Percentiles rank a stretch among this genome's conserved stretches.
Conservation (phyloP, 2,888 invertebrate species). For the Stenotaenia linearis region DNA sequence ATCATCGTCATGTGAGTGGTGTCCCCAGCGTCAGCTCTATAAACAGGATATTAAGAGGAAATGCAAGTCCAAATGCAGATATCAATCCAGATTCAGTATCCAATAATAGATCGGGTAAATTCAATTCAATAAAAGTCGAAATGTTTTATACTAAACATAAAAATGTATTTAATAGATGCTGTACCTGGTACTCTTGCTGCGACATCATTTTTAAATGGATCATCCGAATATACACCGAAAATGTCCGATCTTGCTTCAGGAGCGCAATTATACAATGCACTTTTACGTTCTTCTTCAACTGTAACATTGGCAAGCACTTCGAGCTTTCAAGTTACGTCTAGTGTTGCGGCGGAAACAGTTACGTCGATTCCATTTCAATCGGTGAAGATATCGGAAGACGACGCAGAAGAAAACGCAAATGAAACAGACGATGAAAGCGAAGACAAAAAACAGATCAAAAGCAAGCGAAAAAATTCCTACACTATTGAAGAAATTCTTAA, state of each 20-base stretch:
- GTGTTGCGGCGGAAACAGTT: not conserved
- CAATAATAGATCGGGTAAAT: not conserved
- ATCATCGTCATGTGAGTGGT: slow-evolving; percentile 62
- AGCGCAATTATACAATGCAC: slow-evolving; percentile 28
- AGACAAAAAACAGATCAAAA: not conserved
- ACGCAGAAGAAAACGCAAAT: not conserved
- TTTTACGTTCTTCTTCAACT: slow-evolving; percentile 28
- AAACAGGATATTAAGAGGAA: slow-evolving; percentile 83
- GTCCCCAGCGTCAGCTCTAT: slow-evolving; percentile 93
- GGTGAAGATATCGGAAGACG: not conserved
- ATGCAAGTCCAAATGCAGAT: not conserved
- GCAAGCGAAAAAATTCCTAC: not conserved
- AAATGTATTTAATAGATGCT: not conserved
- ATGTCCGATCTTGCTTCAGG: slow-evolving; percentile 6
- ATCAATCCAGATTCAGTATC: not conserved
- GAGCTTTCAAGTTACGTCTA: slow-evolving; percentile 3
- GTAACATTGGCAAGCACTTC: slow-evolving; percentile 27
- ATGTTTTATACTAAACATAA: not conserved
- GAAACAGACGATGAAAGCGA: slow-evolving; percentile 6
- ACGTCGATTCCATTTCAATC: not conserved
- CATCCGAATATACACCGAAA: not conserved
- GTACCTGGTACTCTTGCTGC: not conserved
- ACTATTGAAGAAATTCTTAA: slow-evolving; percentile 29
- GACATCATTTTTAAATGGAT: not conserved
- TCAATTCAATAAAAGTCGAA: not conserved